Conservation (phyloP, 2,113 vertebrate genomes). For the Calyptommatus sinebrachiatus region DNA sequence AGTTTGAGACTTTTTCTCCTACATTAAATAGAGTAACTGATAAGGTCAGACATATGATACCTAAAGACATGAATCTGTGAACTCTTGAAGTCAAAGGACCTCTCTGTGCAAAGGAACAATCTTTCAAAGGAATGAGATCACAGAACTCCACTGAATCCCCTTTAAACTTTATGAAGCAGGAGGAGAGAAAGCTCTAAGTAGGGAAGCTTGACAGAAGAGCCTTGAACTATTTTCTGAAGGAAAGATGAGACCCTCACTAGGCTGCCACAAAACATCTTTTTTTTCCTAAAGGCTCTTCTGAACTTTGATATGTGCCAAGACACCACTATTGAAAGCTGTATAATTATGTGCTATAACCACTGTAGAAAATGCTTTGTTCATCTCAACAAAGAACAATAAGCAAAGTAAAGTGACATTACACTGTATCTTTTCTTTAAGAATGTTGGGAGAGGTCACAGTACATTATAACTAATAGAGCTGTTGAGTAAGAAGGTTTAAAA, state of each 20-base stretch:
- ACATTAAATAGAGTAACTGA: slow-evolving; percentile 92
- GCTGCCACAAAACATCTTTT: slow-evolving; percentile 93
- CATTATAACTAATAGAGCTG: slow-evolving; percentile 81
- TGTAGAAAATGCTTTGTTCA: slow-evolving; percentile 83
- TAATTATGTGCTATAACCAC: slow-evolving; percentile 85
- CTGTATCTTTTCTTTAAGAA: slow-evolving; percentile 85
- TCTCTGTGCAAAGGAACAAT: slow-evolving; percentile 83
- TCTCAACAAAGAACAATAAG: slow-evolving; percentile 85
- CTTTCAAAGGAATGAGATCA: slow-evolving; percentile 89
- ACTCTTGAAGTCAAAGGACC: slow-evolving; percentile 84
- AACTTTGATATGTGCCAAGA: slow-evolving; percentile 86
- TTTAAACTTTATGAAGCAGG: slow-evolving; percentile 91
- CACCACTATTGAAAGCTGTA: slow-evolving; percentile 84
- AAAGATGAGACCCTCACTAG: slow-evolving; percentile 95
- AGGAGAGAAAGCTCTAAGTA: slow-evolving; percentile 85
- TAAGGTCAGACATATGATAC: slow-evolving; percentile 92
- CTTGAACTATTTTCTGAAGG: slow-evolving; percentile 92
- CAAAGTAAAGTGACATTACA: slow-evolving; percentile 82
- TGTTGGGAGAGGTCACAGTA: slow-evolving; percentile 78
- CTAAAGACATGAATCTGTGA: slow-evolving; percentile 86
- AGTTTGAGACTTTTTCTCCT: slow-evolving; percentile 83
- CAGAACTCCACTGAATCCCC: slow-evolving; percentile 86
- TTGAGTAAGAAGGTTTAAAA: slow-evolving; percentile 82
- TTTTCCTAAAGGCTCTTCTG: slow-evolving; percentile 85
- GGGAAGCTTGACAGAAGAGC: slow-evolving; percentile 91